Conservation (phyloP, 1,140 invertebrate genomes). For the Heliothis subflexa region DNA sequence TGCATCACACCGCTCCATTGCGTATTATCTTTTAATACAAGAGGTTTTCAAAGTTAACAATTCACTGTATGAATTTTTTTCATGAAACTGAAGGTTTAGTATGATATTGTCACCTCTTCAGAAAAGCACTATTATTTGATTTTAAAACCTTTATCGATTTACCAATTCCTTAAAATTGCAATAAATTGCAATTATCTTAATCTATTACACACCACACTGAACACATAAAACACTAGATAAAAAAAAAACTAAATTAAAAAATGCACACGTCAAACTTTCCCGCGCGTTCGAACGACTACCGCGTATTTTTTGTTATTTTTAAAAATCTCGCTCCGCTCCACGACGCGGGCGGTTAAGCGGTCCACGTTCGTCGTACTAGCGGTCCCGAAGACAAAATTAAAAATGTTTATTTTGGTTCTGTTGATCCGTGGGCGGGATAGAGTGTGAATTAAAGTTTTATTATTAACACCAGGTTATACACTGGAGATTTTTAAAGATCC, state of each 20-base stretch:
- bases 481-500: neutral
- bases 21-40: too few species aligned
- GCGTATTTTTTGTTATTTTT: slow-evolving; percentile 41
- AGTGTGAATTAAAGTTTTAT: slow-evolving; percentile 47
- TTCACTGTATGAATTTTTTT: too few species aligned
- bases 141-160: too few species aligned
- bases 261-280: slow-evolving; percentile 38
- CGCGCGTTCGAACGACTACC: slow-evolving; percentile 40
- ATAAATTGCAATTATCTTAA: neutral
- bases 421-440: slow-evolving; percentile 64
- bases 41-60: too few species aligned
- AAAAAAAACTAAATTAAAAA: neutral
- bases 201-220: neutral
- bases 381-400: slow-evolving; percentile 62
- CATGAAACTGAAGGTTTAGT: too few species aligned
- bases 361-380: slow-evolving; percentile 55
- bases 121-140: neutral
- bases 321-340: slow-evolving; percentile 48
- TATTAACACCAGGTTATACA: slow-evolving; percentile 31
- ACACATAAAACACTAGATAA: neutral
- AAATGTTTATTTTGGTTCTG: slow-evolving; percentile 68
- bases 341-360: slow-evolving; percentile 50
- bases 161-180: neutral
- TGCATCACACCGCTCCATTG: too few species aligned
- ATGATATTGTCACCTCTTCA: neutral